Conservation (phyloP, 2,888 invertebrate species). For the Maniola hyperantus region DNA sequence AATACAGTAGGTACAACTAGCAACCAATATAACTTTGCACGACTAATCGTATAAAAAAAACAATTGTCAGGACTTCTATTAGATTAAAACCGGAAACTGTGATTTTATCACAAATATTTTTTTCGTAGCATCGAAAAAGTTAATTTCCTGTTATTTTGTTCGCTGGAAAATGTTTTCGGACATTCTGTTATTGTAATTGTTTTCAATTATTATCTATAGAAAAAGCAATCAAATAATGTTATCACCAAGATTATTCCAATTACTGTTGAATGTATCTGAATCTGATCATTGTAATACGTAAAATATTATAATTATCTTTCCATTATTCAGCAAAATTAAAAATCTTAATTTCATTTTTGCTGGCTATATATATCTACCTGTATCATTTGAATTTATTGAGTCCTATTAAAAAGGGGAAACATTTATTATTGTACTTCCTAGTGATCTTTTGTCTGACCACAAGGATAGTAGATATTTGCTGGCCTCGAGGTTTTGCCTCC, state of each 20-base stretch:
- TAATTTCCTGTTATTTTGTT: constrained; percentile 36
- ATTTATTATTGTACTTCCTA: too few species aligned
- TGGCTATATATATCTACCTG: too few species aligned
- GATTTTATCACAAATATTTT: constrained; percentile 18
- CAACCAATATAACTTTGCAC: constrained; percentile 2
- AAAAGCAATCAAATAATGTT: constrained; percentile 13
- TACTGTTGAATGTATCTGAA: neutral
- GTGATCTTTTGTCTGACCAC: too few species aligned
- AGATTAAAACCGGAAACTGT: constrained; percentile 23
- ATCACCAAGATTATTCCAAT: constrained; percentile 7
- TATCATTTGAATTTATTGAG: too few species aligned
- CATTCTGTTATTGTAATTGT: neutral
- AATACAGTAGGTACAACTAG: too few species aligned
- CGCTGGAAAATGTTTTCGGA: neutral
- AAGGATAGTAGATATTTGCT: too few species aligned
- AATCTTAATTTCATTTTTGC: too few species aligned
- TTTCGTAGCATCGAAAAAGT: constrained; percentile 24
- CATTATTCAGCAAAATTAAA: neutral
- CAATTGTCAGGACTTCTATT: constrained; percentile 11
- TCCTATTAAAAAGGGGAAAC: too few species aligned
- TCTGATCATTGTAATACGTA: neutral
- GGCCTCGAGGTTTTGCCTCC: too few species aligned
- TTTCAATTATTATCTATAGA: constrained; percentile 5
- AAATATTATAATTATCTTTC: neutral
- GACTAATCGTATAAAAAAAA: constrained; percentile 6